Evolutionary conservation across 2,113 vertebrate species (phyloP), one percentile per base, ranked within the genome.

Genomic region (Tauraco erythrolophus): DNA sequence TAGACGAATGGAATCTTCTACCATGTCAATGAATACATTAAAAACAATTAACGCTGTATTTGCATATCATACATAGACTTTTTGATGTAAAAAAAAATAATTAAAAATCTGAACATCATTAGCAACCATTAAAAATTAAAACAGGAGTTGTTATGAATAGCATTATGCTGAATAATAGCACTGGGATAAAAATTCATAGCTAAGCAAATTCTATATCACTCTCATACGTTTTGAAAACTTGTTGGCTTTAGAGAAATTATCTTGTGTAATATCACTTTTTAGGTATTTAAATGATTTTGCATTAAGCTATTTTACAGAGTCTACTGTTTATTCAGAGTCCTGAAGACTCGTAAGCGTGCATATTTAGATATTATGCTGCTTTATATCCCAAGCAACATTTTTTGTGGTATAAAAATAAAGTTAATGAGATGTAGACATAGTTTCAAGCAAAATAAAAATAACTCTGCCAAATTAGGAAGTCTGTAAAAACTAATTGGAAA

Each of bases 381-480:
- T 92, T 91, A 68, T 79, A 72, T 77, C 61, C 31, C 22, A 71
- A 81, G 16, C 39, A 75, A 33, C 28, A 7, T 19, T 78, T 92
- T 92, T 87, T 54, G 41, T 72, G 12, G 28, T 94, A n/a, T 71
- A 69, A 92, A 96, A 91, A 74, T 91, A 54, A 91, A 91, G 74
- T 82, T 88, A 95, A 89, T 88, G 91, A 89, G 80, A 54, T 88
- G 77, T 62, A 92, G 89, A 58, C 77, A 76, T 87, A 65, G 65
- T 92, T 94, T 95, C 77, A 76, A 92, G 87, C 45, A 72, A 92
- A 92, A 94, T 82, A 69, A 82, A 91, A 97, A 30, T 69, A 92
- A 69, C 35, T 70, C 90, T 79, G 28, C 60, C 58, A 77, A 82
- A 87, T 62, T 57, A 76, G 35, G 68, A 94, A 92, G 45, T 82